Evolutionary conservation across 2,797 vertebrate genomes (phyloP).

Genomic region (Aythya fuligula): DNA sequence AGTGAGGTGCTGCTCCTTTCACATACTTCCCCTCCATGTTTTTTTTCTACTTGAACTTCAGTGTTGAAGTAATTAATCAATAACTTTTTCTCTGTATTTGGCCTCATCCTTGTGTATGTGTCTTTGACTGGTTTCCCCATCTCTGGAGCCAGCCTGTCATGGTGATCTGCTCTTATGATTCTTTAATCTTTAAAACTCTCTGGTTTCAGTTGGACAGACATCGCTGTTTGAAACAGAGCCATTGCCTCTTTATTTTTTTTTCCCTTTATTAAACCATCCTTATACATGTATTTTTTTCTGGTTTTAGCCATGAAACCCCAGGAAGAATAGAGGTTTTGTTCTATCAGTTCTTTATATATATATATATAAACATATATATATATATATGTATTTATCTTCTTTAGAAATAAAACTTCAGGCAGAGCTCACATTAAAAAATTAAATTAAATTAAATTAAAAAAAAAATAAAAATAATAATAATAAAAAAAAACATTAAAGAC

Average conservation of each 20-base stretch:
- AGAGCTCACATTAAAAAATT: not conserved
- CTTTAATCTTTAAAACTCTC: not conserved
- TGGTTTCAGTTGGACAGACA: not conserved
- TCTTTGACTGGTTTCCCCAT: not conserved
- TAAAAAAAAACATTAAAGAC: not conserved
- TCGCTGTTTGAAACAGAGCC: not conserved
- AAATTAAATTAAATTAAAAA: too few relatives aligned
- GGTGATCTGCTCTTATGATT: not conserved
- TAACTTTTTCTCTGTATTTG: not conserved
- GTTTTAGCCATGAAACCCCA: not conserved
- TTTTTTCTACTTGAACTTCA: not conserved
- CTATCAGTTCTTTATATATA: not conserved
- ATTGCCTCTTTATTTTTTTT: not conserved
- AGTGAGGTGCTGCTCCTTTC: not conserved
- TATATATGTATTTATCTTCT: not conserved
- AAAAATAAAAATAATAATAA: too few relatives aligned
- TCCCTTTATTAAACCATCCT: not conserved
- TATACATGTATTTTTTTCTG: not conserved
- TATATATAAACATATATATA: not conserved
- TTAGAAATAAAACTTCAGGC: not conserved
- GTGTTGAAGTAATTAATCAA: not conserved
- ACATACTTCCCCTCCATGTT: not conserved
- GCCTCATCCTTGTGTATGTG: not conserved
- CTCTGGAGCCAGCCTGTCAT: not conserved
- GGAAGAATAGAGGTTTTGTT: not conserved